Base-by-base conservation (phyloP, 1,140 invertebrate genomes). In the Calosoma granatense region DNA sequence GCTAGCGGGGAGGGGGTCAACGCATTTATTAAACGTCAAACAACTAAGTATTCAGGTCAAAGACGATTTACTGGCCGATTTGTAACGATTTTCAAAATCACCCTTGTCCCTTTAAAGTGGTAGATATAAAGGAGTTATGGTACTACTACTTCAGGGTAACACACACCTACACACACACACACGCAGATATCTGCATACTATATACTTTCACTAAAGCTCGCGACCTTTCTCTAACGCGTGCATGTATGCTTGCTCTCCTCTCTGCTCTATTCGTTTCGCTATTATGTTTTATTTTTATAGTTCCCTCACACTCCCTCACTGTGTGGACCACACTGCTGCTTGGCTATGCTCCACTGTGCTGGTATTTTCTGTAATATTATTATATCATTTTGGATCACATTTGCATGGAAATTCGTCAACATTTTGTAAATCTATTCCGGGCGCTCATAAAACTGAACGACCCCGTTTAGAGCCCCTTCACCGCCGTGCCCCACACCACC, bases 381-480 rank as follows among this genome's bases (percentile, higher is more conserved):
- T 43, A 56, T 60, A 60, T 62, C 56, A 41, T 62, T 60, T 30
- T 30, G 26, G 26, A 30, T 30, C 26, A 20, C 36, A 62, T 62
- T 62, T 60, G 61, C 61, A 62, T 60, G 57, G 54, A 60, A 60
- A 62, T 62, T 62, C 59, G 61, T 62, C 61, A 62, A 62, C 61
- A 60, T 59, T 62, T 59, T 59, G 56, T 62, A 60, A 62, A 62
- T 60, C 59, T 58, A 62, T 60, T 60, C 53, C 54, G 39, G 2
- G 43, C 15, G 51, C 54, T 54, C 21, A 56, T 62, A 60, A 62
- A 62, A 62, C 22, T 41, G 55, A 60, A 60, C 51, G 30, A 56
- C 55, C 9, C 41, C 9, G 17, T 47, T 47, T 47, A 47, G 41
- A 17, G 15, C 6, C 41, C 6, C 41, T 17, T 17, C 9, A 17